Percentiles rank a stretch among this genome's conserved stretches.
Conservation (phyloP, 1,140 invertebrate species). For the Diprion similis region DNA sequence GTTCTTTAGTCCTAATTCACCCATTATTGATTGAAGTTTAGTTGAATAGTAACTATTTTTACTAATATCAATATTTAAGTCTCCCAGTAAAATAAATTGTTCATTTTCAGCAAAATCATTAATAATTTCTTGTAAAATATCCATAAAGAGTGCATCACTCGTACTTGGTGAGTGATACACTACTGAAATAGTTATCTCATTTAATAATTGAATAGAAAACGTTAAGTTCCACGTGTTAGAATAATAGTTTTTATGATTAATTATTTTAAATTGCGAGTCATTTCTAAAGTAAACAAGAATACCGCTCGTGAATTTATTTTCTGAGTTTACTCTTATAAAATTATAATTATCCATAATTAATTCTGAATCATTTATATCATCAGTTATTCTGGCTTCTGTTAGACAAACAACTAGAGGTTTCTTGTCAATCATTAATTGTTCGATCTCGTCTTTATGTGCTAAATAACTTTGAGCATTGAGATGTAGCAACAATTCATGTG, state of each 20-base stretch:
- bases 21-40: constrained; percentile 1
- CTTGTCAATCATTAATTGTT: constrained; percentile 19
- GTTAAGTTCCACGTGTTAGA: constrained; percentile 18
- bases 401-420: constrained; percentile 20
- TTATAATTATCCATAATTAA: constrained; percentile 21
- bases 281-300: constrained; percentile 23
- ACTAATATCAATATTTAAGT: not conserved
- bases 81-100: not conserved
- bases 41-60: constrained; percentile 8
- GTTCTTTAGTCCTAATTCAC: not conserved
- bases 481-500: constrained; percentile 15
- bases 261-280: constrained; percentile 20
- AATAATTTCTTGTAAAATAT: constrained; percentile 10
- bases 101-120: not conserved
- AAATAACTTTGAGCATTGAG: constrained; percentile 25
- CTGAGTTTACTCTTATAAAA: constrained; percentile 11
- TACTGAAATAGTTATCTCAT: constrained; percentile 8
- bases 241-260: constrained; percentile 14
- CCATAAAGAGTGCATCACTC: not conserved
- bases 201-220: not conserved
- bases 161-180: not conserved
- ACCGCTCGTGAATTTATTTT: constrained; percentile 20
- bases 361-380: constrained; percentile 21
- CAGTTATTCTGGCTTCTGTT: constrained; percentile 23
- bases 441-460: constrained; percentile 23